Conservation (phyloP, 2,113 vertebrate species). For the Ptilorrhoa leucosticta region DNA sequence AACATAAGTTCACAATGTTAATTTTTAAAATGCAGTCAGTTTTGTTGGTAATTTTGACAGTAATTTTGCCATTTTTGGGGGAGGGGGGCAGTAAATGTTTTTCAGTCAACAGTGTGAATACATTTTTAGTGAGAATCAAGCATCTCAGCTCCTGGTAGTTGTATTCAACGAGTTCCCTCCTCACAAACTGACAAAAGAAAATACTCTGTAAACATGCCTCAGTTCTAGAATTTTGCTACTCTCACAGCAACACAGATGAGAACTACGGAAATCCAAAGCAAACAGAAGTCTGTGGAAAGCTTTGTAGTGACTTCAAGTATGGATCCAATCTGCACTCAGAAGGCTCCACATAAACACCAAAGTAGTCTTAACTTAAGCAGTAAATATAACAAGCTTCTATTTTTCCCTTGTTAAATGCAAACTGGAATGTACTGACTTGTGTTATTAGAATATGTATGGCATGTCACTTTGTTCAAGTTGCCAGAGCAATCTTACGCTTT, state of each 20-base stretch:
- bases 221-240: not conserved
- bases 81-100: not conserved
- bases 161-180: not conserved
- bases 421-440: not conserved
- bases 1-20: not conserved
- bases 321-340: not conserved
- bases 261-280: not conserved
- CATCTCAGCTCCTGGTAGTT: not conserved
- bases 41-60: not conserved
- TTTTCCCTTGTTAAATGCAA: not conserved
- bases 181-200: not conserved
- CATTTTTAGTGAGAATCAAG: not conserved
- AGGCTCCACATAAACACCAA: not conserved
- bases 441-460: not conserved
- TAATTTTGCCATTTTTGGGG: not conserved
- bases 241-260: not conserved
- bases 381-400: not conserved
- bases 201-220: not conserved
- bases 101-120: not conserved
- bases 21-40: not conserved
- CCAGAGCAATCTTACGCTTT: not conserved
- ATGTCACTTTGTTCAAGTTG: not conserved
- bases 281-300: not conserved
- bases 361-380: not conserved
- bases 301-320: not conserved